Base-by-base conservation (phyloP, 2,113 vertebrate species). In the Hippocampus barbouri region DNA sequence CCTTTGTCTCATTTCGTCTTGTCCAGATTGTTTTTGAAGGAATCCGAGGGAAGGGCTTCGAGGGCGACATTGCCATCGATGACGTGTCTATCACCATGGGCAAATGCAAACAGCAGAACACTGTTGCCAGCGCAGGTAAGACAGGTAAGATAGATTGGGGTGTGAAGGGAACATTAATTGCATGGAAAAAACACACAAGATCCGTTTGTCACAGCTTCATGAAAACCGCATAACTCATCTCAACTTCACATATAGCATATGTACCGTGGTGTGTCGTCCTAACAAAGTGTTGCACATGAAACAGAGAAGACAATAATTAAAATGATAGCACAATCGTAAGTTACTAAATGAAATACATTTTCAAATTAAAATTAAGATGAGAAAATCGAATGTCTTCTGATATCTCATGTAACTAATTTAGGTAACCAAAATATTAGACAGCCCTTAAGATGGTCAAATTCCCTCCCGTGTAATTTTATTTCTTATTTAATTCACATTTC, bases 51-150 rank as follows among this genome's bases (percentile, higher is more conserved):
- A 91, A 90, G 0, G 92, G 94, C 75, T 96, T 94, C 0, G 94
- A 98, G 84, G 97, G 97, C 14, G 96, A 99, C 83, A 98, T 99
- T 51, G 97, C 96, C 82, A 96, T 99, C 0, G 97, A 99, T 1
- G 97, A 98, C 0, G 94, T 99, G 83, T 97, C 94, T 57, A 92
- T 99, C 88, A 97, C 94, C 82, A 93, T 94, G 40, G 96, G 97
- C 41, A 95, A 96, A 61, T 99, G 97, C 89, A 92, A 91, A 73
- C 91, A 90, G 79, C 88, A 91, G 67, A 91, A 86, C 76, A 85
- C 87, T 63, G 86, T 90, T 71, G 87, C 90, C 78, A 92, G 86
- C 82, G 89, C 90, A 93, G 92, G 92, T 93, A 87, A 84, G 90
- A 87, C 83, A 86, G 87, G 87, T 88, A 89, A 90, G 87, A 74